A percentile compares a stretch with the other conserved stretches of the same genome.
Conservation (phyloP, 2,888 invertebrate species). For the Disparrhopalites patrizii region DNA sequence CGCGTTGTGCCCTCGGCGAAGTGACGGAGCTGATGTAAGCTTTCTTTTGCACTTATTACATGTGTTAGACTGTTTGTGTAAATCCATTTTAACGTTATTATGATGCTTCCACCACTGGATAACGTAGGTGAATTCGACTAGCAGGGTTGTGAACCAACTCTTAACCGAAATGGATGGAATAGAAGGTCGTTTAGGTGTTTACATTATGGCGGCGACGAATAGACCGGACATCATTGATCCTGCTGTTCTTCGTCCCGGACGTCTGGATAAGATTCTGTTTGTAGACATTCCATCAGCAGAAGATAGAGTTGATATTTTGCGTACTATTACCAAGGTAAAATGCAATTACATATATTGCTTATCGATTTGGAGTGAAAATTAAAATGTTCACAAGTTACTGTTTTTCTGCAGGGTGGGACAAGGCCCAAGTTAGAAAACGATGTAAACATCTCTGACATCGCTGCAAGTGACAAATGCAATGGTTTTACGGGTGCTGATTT, state of each 20-base stretch:
- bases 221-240: slow-evolving; percentile 95
- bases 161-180: slow-evolving; percentile 99
- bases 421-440: slow-evolving; percentile 70
- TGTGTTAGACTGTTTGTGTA: not conserved
- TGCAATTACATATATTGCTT: not conserved
- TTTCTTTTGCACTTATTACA: not conserved
- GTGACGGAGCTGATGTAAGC: slow-evolving; percentile 64
- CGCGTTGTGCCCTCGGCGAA: slow-evolving; percentile 85
- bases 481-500: slow-evolving; percentile 94
- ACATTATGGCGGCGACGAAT: slow-evolving; percentile 93
- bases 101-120: not conserved
- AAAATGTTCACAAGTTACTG: not conserved
- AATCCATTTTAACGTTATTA: not conserved
- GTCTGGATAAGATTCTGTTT: slow-evolving; percentile 83
- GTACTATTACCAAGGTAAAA: slow-evolving; percentile 76
- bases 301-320: slow-evolving; percentile 83
- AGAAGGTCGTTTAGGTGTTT: slow-evolving; percentile 85
- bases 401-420: slow-evolving; percentile 64
- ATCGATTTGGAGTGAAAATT: not conserved
- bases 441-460: slow-evolving; percentile 69
- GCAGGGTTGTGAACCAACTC: slow-evolving; percentile 91
- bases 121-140: slow-evolving; percentile 63
- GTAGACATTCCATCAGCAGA: slow-evolving; percentile 77
- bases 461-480: slow-evolving; percentile 62
- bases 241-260: slow-evolving; percentile 84